Percentiles rank a stretch among this genome's conserved stretches.
Evolutionary conservation across 2,113 vertebrate genomes (phyloP).

Genomic region (Hippoglossus stenolepis): DNA sequence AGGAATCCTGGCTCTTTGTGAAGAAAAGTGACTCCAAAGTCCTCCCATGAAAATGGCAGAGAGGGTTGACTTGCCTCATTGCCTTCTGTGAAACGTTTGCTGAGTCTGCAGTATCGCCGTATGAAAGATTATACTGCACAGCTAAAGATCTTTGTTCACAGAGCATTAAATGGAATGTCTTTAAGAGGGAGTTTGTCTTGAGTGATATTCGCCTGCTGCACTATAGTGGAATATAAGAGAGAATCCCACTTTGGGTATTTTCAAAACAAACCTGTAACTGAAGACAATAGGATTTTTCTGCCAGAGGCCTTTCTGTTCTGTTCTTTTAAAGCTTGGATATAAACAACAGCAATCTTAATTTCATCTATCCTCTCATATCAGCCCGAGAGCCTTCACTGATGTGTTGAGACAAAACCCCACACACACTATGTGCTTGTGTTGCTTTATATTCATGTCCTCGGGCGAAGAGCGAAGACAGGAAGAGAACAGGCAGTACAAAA

Average conservation of each 20-base stretch:
- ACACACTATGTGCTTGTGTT: constrained; percentile 24
- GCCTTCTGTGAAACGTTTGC: constrained; percentile 22
- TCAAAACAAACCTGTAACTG: constrained; percentile 39
- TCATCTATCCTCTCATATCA: constrained; percentile 21
- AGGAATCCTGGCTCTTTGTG: neutral
- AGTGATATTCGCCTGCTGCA: constrained; percentile 32
- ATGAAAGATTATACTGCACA: constrained; percentile 19
- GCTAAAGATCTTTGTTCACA: constrained; percentile 28
- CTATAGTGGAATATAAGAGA: constrained; percentile 21
- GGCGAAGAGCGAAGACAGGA: constrained; percentile 31
- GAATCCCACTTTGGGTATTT: constrained; percentile 22
- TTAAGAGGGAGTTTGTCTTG: constrained; percentile 32
- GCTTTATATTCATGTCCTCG: constrained; percentile 33
- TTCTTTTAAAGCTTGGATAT: constrained; percentile 34
- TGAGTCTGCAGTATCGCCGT: constrained; percentile 19
- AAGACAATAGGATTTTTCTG: constrained; percentile 28
- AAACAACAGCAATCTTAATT: constrained; percentile 53
- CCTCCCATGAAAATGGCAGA: neutral
- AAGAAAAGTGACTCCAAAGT: neutral
- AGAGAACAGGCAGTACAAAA: neutral
- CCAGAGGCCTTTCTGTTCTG: constrained; percentile 25
- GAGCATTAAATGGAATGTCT: constrained; percentile 16
- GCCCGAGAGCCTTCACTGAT: constrained; percentile 36
- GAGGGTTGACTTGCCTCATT: neutral
- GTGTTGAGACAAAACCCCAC: constrained; percentile 43